Percentiles rank a stretch among this genome's conserved stretches.
Evolutionary conservation across 2,797 vertebrate genomes (phyloP).

Genomic region (Diplodus sargus): DNA sequence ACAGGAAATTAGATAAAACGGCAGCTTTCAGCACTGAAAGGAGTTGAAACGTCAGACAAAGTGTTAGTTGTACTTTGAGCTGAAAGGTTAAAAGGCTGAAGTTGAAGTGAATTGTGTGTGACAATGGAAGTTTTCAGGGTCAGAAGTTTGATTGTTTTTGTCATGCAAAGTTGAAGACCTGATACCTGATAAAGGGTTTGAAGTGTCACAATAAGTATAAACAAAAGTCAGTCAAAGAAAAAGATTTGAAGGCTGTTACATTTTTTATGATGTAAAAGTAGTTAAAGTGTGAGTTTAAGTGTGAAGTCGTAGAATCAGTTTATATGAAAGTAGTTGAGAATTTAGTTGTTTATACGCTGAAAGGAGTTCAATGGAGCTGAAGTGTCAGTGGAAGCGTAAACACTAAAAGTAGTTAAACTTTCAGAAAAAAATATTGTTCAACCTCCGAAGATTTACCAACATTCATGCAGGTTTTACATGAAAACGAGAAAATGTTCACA

Average conservation of each 20-base stretch:
- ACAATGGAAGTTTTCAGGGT: no score
- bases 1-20: no score
- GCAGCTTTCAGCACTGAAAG: neutral
- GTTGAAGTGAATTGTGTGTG: neutral
- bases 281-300: neutral
- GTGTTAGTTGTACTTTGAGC: neutral
- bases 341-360: no score
- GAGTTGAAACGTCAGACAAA: neutral
- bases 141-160: no score
- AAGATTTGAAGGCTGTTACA: neutral
- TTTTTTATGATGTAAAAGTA: neutral
- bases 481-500: neutral
- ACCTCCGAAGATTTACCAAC: neutral
- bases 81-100: neutral
- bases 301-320: no score
- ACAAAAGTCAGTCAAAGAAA: constrained; percentile 1
- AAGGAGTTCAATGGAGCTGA: neutral
- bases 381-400: neutral
- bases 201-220: neutral
- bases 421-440: neutral
- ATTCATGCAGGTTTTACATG: neutral
- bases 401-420: neutral
- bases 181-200: neutral
- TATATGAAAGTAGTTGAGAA: no score
- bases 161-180: neutral